A percentile compares a stretch with the other conserved stretches of the same genome.
These are phyloP conservation scores for Callinectes sapidus DNA, from an alignment of 2,888 invertebrate species.

Conservation along the genomic window DNA sequence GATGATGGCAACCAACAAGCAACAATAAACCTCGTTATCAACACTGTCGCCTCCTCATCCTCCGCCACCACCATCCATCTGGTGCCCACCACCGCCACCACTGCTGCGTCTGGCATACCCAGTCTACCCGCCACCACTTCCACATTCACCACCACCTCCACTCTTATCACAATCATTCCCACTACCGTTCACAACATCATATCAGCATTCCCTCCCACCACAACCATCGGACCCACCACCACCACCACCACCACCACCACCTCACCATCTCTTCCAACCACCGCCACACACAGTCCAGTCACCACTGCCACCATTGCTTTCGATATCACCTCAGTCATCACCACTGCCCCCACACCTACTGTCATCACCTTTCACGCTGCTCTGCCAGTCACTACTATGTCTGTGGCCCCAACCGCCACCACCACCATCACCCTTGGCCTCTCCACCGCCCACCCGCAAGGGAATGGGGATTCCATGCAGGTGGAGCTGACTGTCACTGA, in stretches of 20 bases:
- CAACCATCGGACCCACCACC: not conserved
- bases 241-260: not conserved
- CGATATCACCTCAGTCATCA: not conserved
- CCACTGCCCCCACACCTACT: not conserved
- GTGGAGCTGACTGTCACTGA: slow-evolving; percentile 48
- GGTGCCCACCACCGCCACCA: not conserved
- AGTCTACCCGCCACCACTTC: not conserved
- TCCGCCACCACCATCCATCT: not conserved
- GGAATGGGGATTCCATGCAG: not conserved
- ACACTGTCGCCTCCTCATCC: not conserved
- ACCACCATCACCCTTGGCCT: not conserved
- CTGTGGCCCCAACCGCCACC: slow-evolving; percentile 3
- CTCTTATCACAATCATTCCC: not conserved
- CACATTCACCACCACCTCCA: not conserved
- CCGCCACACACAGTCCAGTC: not conserved
- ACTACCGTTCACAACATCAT: not conserved
- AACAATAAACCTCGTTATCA: slow-evolving; percentile 4
- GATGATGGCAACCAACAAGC: not conserved
- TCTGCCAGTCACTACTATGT: not conserved
- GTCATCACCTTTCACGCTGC: not conserved
- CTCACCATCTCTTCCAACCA: not conserved
- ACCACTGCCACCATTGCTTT: not conserved
- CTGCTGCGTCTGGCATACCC: not conserved
- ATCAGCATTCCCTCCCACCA: not conserved
- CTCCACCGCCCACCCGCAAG: not conserved